phyloP scores from a whole-genome alignment of 2,113 vertebrate genomes.

The Leuciscus idus region DNA sequence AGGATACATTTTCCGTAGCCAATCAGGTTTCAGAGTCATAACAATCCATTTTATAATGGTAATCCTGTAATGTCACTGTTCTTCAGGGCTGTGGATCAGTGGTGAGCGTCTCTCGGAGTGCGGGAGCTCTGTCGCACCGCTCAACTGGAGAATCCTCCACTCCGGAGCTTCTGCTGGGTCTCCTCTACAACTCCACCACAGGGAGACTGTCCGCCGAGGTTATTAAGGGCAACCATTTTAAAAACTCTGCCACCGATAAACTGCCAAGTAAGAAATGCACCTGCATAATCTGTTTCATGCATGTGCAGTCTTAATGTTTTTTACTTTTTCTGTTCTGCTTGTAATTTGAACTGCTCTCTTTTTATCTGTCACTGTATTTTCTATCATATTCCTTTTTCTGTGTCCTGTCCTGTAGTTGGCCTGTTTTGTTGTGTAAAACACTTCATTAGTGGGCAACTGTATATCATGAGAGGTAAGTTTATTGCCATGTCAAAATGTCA shows the following conservation, averaged over 20 bases:
- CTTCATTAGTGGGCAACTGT: slow-evolving; percentile 98
- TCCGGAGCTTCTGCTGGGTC: slow-evolving; percentile 93
- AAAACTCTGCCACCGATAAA: slow-evolving; percentile 91
- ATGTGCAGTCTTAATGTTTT: neutral
- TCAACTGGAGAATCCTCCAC: slow-evolving; percentile 86
- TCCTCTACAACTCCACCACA: slow-evolving; percentile 94
- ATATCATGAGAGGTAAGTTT: slow-evolving; percentile 98
- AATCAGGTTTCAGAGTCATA: neutral
- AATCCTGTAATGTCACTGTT: slow-evolving; percentile 24
- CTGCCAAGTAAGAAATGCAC: slow-evolving; percentile 87
- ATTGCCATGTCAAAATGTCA: slow-evolving; percentile 7
- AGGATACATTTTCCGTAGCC: neutral
- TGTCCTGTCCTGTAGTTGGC: slow-evolving; percentile 81
- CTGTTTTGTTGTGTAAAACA: slow-evolving; percentile 99
- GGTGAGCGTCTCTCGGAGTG: slow-evolving; percentile 90
- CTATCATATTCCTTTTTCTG: slow-evolving; percentile 56
- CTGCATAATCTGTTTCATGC: slow-evolving; percentile 42
- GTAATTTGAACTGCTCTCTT: slow-evolving; percentile 45
- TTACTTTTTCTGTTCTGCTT: slow-evolving; percentile 29
- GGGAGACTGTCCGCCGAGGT: slow-evolving; percentile 94
- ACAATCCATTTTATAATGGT: neutral
- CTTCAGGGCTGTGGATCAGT: slow-evolving; percentile 92
- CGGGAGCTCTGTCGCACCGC: slow-evolving; percentile 87
- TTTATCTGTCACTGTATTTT: slow-evolving; percentile 54
- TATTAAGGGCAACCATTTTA: slow-evolving; percentile 98